Evolutionary conservation across 2,888 invertebrate genomes (phyloP).

Genomic region (Leptopilina drosophilae): DNA sequence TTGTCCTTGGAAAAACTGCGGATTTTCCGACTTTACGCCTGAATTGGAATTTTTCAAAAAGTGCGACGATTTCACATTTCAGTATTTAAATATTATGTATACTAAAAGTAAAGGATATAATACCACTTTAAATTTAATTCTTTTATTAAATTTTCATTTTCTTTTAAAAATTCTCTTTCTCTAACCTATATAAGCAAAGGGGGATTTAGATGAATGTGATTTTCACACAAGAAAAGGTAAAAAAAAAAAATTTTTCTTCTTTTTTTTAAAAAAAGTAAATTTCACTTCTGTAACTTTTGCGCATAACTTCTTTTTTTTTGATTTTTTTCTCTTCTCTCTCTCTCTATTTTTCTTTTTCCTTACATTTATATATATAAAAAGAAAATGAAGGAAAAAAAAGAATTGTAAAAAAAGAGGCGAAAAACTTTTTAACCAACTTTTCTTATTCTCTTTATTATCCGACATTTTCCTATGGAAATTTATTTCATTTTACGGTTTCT

Average conservation of each 20-base stretch:
- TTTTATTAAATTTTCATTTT: slow-evolving; percentile 12
- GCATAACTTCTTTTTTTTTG: neutral
- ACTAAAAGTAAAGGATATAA: neutral
- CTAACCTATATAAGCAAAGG: neutral
- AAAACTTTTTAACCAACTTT: neutral
- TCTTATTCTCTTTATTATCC: neutral
- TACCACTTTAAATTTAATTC: neutral
- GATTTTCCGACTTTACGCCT: neutral
- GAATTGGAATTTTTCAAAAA: slow-evolving; percentile 4
- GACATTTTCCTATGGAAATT: slow-evolving; percentile 12
- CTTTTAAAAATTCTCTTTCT: neutral
- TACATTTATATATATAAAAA: no score
- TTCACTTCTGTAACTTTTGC: neutral
- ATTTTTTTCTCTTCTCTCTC: no score
- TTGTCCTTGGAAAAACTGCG: neutral
- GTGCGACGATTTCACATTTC: neutral
- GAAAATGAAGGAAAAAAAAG: no score
- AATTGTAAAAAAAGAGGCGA: neutral
- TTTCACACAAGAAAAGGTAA: no score
- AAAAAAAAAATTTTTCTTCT: no score
- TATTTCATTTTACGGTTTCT: slow-evolving; percentile 5
- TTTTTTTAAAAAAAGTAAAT: neutral
- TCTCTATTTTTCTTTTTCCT: no score
- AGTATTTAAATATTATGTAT: neutral
- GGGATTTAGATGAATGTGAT: no score